A percentile compares a stretch with the other conserved stretches of the same genome.
Conservation (phyloP, 2,797 vertebrate species). For the Apogon talboti region DNA sequence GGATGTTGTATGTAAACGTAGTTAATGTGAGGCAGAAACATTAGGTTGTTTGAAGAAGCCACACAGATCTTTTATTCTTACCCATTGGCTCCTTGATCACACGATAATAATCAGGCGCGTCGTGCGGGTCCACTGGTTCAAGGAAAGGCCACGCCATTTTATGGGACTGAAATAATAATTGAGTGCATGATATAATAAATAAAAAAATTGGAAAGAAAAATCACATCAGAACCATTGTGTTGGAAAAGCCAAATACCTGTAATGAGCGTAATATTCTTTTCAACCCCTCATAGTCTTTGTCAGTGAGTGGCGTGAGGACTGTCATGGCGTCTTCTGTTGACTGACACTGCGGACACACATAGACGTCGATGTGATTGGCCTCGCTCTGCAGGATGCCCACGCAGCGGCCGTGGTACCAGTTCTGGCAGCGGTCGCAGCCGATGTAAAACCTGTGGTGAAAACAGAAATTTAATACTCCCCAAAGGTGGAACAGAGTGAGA, state of each 20-base stretch:
- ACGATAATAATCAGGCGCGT: conserved; percentile 97
- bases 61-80: conserved; percentile 67
- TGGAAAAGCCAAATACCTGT: conserved; percentile 83
- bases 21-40: not conserved
- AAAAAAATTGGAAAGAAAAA: no score
- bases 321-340: conserved; percentile 99
- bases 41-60: not conserved
- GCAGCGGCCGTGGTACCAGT: conserved; percentile 99
- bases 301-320: conserved; percentile 94
- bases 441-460: conserved; percentile 92
- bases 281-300: conserved; percentile 96
- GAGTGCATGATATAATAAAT: not conserved
- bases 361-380: conserved; percentile 96
- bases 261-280: conserved; percentile 94
- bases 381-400: conserved; percentile 98
- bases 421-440: conserved; percentile 98
- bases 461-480: not conserved
- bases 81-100: conserved; percentile 99
- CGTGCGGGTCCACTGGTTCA: conserved; percentile 95
- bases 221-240: no score
- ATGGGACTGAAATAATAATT: conserved; percentile 85
- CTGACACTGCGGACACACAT: conserved; percentile 98
- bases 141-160: conserved; percentile 99
- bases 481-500: no score
- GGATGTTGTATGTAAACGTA: no score